Evolutionary conservation across 30 jellyfish, hydroid and myxozoan species (phyloP).

Genomic region (Turritopsis rubra): DNA sequence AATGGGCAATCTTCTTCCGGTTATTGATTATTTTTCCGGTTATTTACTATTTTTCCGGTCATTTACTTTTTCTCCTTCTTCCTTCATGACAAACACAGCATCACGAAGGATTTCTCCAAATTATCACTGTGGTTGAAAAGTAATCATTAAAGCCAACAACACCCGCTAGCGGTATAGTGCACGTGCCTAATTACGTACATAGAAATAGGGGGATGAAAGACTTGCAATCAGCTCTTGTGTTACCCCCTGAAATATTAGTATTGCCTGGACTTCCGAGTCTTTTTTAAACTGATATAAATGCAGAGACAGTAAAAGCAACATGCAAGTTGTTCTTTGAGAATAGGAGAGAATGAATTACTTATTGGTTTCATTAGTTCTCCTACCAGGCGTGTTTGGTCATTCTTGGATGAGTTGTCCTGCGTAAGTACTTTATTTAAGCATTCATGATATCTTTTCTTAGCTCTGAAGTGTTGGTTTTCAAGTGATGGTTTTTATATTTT

Average conservation of each 20-base stretch:
- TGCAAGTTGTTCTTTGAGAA: neutral
- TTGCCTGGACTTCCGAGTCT: neutral
- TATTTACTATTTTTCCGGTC: too few relatives aligned
- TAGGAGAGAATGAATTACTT: neutral
- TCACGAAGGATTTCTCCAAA: neutral
- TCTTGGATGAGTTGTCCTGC: conserved; percentile 43
- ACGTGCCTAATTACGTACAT: neutral
- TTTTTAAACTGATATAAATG: neutral
- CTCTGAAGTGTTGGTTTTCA: too few relatives aligned
- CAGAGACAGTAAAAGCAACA: neutral
- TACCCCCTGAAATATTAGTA: neutral
- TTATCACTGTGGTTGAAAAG: neutral
- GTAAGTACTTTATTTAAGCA: conserved; percentile 4
- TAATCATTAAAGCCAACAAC: neutral
- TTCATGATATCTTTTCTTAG: too few relatives aligned
- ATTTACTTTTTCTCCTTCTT: neutral
- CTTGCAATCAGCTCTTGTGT: neutral
- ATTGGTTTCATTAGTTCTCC: neutral
- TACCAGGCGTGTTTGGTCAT: conserved; percentile 17
- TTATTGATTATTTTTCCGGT: neutral
- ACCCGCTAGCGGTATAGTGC: neutral
- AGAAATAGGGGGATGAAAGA: neutral
- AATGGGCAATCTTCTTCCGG: neutral
- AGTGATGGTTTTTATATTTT: too few relatives aligned
- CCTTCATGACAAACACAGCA: neutral